Conservation (phyloP, 1,140 invertebrate genomes). For the Temnothorax longispinosus region DNA sequence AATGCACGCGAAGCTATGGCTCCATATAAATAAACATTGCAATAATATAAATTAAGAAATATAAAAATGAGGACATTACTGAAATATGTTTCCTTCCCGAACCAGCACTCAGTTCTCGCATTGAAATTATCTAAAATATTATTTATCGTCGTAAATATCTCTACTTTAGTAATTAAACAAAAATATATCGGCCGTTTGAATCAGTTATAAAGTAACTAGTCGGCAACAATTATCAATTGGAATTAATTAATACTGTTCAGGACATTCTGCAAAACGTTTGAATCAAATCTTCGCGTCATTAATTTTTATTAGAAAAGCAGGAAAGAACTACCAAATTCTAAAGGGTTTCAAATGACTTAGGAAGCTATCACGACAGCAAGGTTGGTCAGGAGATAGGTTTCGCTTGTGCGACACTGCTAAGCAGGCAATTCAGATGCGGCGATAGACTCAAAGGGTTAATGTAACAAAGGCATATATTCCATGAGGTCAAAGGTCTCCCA, state of each 20-base stretch:
- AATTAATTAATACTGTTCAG: neutral
- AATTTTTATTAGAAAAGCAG: constrained; percentile 73
- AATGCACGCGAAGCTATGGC: neutral
- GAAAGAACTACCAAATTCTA: constrained; percentile 57
- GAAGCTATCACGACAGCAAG: constrained; percentile 76
- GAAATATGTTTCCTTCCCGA: neutral
- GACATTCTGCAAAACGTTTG: neutral
- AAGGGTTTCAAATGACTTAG: constrained; percentile 75
- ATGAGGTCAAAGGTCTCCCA: constrained; percentile 26
- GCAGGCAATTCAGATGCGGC: neutral
- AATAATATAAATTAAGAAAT: constrained; percentile 1
- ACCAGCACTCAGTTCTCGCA: neutral
- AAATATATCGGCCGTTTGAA: neutral
- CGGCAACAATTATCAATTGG: neutral
- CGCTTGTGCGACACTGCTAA: neutral
- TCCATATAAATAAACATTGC: neutral
- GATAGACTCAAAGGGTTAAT: constrained; percentile 70
- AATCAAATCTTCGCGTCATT: neutral
- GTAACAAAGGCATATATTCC: constrained; percentile 69
- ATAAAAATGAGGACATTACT: neutral
- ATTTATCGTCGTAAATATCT: neutral
- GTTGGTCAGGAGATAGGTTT: constrained; percentile 51
- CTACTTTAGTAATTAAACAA: neutral
- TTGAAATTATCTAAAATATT: neutral
- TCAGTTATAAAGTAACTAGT: constrained; percentile 22